A percentile compares a stretch with the other conserved stretches of the same genome.
These are phyloP conservation scores for Cebus imitator DNA, from an alignment of 2,113 vertebrate species.

Conservation along the genomic window DNA sequence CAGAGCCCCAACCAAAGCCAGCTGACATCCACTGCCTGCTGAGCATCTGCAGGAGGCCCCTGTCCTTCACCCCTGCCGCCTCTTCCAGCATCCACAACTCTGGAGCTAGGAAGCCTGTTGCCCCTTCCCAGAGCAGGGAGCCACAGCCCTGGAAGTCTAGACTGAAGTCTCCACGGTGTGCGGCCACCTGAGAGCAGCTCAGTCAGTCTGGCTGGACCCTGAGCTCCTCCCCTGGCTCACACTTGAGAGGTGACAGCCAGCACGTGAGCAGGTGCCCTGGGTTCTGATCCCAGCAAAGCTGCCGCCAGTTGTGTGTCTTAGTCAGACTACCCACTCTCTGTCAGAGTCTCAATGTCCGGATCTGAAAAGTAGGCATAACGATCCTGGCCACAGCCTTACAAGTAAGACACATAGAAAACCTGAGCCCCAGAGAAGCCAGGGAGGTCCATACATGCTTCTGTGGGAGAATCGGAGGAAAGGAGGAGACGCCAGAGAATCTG, in stretches of 20 bases:
- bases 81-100: background rate
- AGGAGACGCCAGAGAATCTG: background rate
- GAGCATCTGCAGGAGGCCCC: too few species aligned
- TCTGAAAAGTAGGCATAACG: background rate
- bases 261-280: background rate
- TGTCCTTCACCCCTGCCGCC: too few species aligned
- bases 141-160: background rate
- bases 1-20: too few species aligned
- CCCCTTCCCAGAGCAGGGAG: background rate
- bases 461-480: too few species aligned
- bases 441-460: too few species aligned
- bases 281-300: background rate
- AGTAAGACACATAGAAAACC: background rate
- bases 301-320: background rate
- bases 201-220: background rate
- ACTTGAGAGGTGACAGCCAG: background rate
- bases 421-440: background rate
- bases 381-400: too few species aligned
- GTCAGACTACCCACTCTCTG: background rate
- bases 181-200: background rate
- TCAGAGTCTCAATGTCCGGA: background rate
- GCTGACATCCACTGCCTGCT: accelerated
- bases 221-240: accelerated
- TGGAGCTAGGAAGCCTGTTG: background rate
- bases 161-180: background rate